These are phyloP conservation scores for Drymonia ruficornis DNA, from an alignment of 2,888 invertebrate genomes.

Conservation along the genomic window DNA sequence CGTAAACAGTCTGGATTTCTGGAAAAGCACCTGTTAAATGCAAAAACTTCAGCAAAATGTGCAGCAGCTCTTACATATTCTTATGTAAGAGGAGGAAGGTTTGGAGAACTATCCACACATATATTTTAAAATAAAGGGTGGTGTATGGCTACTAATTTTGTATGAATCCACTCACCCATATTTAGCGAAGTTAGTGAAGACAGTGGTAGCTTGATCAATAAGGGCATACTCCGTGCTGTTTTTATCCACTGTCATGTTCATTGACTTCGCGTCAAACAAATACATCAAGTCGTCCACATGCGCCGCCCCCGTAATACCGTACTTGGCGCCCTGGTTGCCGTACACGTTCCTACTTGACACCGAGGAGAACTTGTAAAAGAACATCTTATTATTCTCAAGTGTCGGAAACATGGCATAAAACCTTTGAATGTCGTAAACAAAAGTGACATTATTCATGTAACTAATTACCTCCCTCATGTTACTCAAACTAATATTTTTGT, in stretches of 20 bases:
- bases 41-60: too few species aligned
- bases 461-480: constrained; percentile 35
- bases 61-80: too few species aligned
- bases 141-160: too few species aligned
- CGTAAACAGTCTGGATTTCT: too few species aligned
- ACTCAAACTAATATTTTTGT: constrained; percentile 26
- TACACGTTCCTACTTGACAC: constrained; percentile 48
- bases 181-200: constrained; percentile 65
- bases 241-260: constrained; percentile 41
- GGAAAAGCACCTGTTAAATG: too few species aligned
- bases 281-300: constrained; percentile 56
- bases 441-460: constrained; percentile 31
- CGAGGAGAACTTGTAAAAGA: constrained; percentile 48
- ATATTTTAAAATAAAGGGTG: too few species aligned
- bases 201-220: constrained; percentile 45
- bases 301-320: constrained; percentile 42
- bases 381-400: constrained; percentile 28
- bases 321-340: constrained; percentile 36
- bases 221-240: constrained; percentile 47
- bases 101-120: too few species aligned
- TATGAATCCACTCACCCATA: constrained; percentile 54
- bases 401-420: constrained; percentile 31
- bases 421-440: constrained; percentile 38
- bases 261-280: constrained; percentile 40
- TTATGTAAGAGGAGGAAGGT: too few species aligned